Evolutionary conservation across 2,113 vertebrate species (phyloP).

Genomic region (Daphoenositta chrysoptera): DNA sequence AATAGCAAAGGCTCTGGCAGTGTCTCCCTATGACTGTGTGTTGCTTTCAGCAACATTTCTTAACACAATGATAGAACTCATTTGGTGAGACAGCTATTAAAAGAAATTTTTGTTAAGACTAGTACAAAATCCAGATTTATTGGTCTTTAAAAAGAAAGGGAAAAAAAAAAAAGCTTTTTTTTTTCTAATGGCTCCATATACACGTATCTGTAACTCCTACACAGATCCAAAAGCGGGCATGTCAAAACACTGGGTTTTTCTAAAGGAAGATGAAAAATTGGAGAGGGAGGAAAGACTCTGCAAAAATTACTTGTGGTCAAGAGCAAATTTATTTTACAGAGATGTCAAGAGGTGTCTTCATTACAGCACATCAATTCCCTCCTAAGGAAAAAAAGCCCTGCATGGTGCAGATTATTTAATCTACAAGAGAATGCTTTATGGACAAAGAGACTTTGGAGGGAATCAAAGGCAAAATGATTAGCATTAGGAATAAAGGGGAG

Average conservation of each 20-base stretch:
- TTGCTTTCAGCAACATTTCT: constrained; percentile 21
- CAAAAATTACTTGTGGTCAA: neutral
- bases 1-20: constrained; percentile 7
- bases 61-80: neutral
- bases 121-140: neutral
- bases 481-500: neutral
- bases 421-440: neutral
- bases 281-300: neutral
- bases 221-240: neutral
- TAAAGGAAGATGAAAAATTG: neutral
- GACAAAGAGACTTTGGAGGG: neutral
- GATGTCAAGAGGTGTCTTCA: neutral
- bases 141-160: neutral
- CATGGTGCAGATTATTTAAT: neutral
- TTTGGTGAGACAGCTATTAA: constrained; percentile 5
- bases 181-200: neutral
- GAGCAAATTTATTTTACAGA: neutral
- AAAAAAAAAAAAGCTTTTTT: neutral
- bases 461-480: neutral
- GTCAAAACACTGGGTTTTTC: neutral
- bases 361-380: neutral
- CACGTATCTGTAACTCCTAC: neutral
- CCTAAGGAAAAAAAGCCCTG: neutral
- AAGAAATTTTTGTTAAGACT: neutral
- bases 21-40: neutral